Percentiles rank a stretch among this genome's conserved stretches.
These are phyloP conservation scores for Potorous gilbertii DNA, from an alignment of 2,797 vertebrate genomes.

Conservation along the genomic window DNA sequence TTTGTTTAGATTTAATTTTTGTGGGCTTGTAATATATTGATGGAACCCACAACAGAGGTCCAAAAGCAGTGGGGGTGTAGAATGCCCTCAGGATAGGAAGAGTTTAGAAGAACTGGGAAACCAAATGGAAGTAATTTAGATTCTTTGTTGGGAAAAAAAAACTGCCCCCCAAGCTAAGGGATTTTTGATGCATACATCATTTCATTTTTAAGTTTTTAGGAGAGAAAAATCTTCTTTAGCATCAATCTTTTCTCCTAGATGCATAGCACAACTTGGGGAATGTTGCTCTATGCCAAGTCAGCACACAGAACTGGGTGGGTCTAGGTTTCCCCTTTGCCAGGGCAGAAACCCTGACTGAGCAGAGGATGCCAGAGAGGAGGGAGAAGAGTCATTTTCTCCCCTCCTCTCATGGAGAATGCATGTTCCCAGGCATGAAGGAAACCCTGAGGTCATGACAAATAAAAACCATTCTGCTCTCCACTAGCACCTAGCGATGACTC, in stretches of 20 bases:
- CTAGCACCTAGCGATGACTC: constrained; percentile 19
- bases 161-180: neutral
- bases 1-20: neutral
- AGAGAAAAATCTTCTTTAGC: neutral
- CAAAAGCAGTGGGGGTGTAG: neutral
- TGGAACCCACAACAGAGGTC: neutral
- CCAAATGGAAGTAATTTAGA: neutral
- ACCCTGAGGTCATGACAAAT: neutral
- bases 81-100: neutral
- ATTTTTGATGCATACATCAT: neutral
- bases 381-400: neutral
- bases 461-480: neutral
- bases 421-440: constrained; percentile 3
- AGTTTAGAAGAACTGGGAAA: neutral
- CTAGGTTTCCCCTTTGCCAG: neutral
- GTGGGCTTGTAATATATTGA: neutral
- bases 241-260: neutral
- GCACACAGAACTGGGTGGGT: neutral
- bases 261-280: neutral
- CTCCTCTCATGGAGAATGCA: neutral
- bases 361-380: neutral
- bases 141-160: neutral
- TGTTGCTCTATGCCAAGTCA: neutral
- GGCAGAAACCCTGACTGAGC: neutral
- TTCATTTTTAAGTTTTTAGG: neutral